A percentile compares a stretch with the other conserved stretches of the same genome.
These are phyloP conservation scores for Phrynocephalus vlangalii DNA, from an alignment of 2,797 vertebrate genomes.

Conservation along the genomic window DNA sequence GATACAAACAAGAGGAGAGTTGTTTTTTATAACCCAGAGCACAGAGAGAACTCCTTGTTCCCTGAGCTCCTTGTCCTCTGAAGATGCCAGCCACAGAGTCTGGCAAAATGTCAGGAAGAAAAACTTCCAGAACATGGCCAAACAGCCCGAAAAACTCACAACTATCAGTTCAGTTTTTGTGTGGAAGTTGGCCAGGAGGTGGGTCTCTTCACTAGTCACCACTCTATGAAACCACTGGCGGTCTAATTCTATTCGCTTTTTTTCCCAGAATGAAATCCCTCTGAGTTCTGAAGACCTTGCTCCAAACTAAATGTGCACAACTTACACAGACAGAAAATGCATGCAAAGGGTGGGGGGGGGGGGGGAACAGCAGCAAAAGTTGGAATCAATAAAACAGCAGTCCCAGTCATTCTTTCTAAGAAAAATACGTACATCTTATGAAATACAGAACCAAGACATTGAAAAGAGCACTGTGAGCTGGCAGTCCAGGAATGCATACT, in stretches of 20 bases:
- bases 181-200: background rate
- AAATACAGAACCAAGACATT: background rate
- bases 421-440: background rate
- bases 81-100: no score
- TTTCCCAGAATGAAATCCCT: background rate
- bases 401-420: background rate
- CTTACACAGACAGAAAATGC: background rate
- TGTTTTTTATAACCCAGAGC: no score
- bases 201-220: background rate
- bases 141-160: no score
- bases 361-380: background rate
- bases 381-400: background rate
- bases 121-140: no score
- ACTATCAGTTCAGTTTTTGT: background rate
- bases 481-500: background rate
- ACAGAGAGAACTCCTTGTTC: no score
- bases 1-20: background rate
- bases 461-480: background rate
- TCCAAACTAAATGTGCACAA: background rate
- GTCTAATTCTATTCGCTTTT: background rate
- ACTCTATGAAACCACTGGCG: background rate
- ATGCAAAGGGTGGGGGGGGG: no score
- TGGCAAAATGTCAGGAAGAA: no score
- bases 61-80: no score
- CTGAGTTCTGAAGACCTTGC: background rate